Percentiles rank a stretch among this genome's conserved stretches.
phyloP scores from a whole-genome alignment of 2,888 invertebrate species.

The Gonocerus acuteangulatus region DNA sequence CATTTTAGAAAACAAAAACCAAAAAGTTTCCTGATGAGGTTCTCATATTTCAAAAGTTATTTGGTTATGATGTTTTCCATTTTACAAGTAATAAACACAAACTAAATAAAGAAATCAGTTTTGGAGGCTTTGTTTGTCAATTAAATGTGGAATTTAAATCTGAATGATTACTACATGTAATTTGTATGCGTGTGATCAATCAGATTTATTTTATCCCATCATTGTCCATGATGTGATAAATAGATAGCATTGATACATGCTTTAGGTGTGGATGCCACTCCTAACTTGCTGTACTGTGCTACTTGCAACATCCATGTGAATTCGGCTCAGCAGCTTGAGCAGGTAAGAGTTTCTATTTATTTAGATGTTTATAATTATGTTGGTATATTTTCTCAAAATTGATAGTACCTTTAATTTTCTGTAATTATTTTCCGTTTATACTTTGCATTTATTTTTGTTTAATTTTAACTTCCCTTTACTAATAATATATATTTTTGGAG shows the following conservation, averaged over 20 bases:
- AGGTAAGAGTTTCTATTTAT: constrained; percentile 25
- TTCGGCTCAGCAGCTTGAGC: constrained; percentile 47
- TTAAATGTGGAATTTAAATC: constrained; percentile 17
- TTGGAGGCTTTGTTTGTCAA: too few species aligned
- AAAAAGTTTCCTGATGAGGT: too few species aligned
- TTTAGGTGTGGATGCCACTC: constrained; percentile 43
- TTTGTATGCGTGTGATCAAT: constrained; percentile 32
- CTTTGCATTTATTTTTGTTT: background rate
- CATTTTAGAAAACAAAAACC: too few species aligned
- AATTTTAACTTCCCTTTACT: too few species aligned
- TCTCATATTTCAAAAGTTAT: too few species aligned
- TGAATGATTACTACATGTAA: constrained; percentile 17
- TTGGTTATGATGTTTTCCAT: too few species aligned
- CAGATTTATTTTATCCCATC: constrained; percentile 37
- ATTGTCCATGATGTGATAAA: constrained; percentile 42
- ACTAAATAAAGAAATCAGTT: too few species aligned
- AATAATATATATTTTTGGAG: too few species aligned
- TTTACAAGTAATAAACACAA: too few species aligned
- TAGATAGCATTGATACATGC: constrained; percentile 46
- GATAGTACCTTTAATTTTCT: too few species aligned
- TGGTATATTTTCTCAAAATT: too few species aligned
- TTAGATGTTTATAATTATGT: too few species aligned
- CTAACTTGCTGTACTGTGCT: constrained; percentile 45
- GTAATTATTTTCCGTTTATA: background rate
- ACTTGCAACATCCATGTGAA: constrained; percentile 47